Evolutionary conservation across 2,888 invertebrate species (phyloP).

Genomic region (Apodemia mormo): DNA sequence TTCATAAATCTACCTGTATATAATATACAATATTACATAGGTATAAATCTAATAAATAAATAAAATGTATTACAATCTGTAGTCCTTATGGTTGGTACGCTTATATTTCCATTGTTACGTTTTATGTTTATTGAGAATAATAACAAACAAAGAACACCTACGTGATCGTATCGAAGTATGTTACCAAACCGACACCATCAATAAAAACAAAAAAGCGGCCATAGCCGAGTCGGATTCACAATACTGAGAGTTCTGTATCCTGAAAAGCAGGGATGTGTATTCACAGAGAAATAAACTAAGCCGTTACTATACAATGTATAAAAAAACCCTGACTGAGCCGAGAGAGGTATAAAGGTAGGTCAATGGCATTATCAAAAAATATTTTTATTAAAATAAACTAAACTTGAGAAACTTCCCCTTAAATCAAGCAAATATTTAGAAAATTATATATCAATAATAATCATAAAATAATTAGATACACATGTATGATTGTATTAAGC

Average conservation of each 20-base stretch:
- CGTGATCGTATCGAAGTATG: conserved; percentile 39
- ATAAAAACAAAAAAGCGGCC: conserved; percentile 57
- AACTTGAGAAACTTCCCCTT: too few species aligned
- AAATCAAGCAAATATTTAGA: too few species aligned
- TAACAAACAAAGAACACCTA: conserved; percentile 46
- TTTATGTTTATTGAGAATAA: conserved; percentile 38
- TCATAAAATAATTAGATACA: too few species aligned
- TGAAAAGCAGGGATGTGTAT: neutral
- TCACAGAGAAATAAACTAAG: too few species aligned
- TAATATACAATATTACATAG: neutral
- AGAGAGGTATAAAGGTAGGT: too few species aligned
- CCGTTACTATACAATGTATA: too few species aligned
- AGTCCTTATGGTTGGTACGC: conserved; percentile 32
- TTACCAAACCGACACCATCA: conserved; percentile 49
- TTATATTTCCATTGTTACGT: conserved; percentile 33
- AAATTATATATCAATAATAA: too few species aligned
- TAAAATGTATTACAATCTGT: conserved; percentile 33
- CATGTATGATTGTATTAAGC: too few species aligned
- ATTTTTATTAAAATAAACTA: too few species aligned
- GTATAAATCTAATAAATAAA: conserved; percentile 10
- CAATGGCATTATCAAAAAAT: too few species aligned
- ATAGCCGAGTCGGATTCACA: conserved; percentile 36
- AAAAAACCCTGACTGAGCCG: too few species aligned
- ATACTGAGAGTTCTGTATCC: neutral
- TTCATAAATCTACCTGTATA: too few species aligned